Base-by-base conservation (phyloP, 2,113 vertebrate genomes). In the Erythrocercus mccallii region DNA sequence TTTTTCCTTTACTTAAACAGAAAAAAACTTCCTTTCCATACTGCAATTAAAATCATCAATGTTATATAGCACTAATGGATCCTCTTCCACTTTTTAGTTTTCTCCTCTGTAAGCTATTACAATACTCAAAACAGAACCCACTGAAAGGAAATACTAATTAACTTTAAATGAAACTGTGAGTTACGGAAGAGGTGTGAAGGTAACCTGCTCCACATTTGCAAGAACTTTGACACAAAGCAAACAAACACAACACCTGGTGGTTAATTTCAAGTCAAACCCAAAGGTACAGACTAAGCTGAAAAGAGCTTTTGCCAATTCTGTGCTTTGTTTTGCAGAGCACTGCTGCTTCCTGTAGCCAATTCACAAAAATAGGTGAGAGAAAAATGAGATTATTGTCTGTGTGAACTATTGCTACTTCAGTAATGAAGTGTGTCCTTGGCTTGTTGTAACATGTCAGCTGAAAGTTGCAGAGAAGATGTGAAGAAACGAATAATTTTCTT, bases 1-100 rank as follows among this genome's bases (percentile, higher is more conserved):
- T 90, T 97, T 97, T 95, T 79, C 42, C 54, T 94, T 93, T 79
- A 88, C 68, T 95, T 71, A 71, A 88, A 91, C 18, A 92, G 31
- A 37, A 54, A 76, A 62, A 71, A 71, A 88, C 53, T n/a, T n/a
- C 54, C 24, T 94, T 96, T 96, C 42, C 53, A 71, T 88, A 58
- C n/a, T 84, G 51, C 56, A 95, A 90, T 96, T 96, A 95, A 94
- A 95, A 81, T 90, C 2, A 82, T 80, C 65, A 45, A 40, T 35
- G 90, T 92, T 96, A 79, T 44, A 51, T 76, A 40, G 33, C 81
- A 76, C 42, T 72, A 79, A 71, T 45, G 6, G 8, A 79, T 38
- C 10, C 23, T 82, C 40, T 61, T 81, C 12, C 11, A 60, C 37
- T 84, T 65, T 95, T 94, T 70, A 73, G 17, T 48, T 88, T 95